Evolutionary conservation across 2,888 invertebrate species (phyloP).

Genomic region (Drosophila colorata): DNA sequence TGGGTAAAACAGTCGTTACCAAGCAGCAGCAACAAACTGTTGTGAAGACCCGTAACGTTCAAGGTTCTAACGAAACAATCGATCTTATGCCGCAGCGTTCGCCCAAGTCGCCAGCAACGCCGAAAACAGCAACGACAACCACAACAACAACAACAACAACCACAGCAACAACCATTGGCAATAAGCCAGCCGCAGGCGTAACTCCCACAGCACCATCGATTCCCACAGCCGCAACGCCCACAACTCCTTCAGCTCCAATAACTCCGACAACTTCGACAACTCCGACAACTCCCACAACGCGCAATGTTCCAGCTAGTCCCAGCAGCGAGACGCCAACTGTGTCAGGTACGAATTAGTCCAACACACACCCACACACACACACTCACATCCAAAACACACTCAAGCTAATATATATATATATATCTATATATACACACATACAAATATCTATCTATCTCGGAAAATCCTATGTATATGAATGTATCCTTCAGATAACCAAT

Average conservation of each 20-base stretch:
- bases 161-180: conserved; percentile 1
- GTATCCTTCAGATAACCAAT: conserved; percentile 84
- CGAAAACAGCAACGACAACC: conserved; percentile 60
- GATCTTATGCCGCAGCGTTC: conserved; percentile 70
- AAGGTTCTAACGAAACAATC: conserved; percentile 76
- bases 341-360: conserved; percentile 83
- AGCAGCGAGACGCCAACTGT: conserved; percentile 67
- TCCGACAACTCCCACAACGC: not conserved
- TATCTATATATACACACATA: conserved; percentile 19
- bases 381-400: conserved; percentile 15
- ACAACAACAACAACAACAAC: conserved; percentile 26
- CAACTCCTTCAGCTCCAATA: conserved; percentile 22
- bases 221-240: conserved; percentile 24
- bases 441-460: conserved; percentile 57
- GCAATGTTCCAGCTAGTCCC: conserved; percentile 29
- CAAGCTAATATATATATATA: conserved; percentile 21
- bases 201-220: not conserved
- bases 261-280: not conserved
- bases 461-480: conserved; percentile 78
- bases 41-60: conserved; percentile 70
- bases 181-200: conserved; percentile 17
- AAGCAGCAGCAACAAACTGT: conserved; percentile 59
- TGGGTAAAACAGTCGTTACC: conserved; percentile 67
- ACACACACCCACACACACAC: conserved; percentile 34
- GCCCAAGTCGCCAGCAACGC: conserved; percentile 59